Evolutionary conservation across 2,113 vertebrate genomes (phyloP).

Genomic region (Phylloscopus trochiloides): DNA sequence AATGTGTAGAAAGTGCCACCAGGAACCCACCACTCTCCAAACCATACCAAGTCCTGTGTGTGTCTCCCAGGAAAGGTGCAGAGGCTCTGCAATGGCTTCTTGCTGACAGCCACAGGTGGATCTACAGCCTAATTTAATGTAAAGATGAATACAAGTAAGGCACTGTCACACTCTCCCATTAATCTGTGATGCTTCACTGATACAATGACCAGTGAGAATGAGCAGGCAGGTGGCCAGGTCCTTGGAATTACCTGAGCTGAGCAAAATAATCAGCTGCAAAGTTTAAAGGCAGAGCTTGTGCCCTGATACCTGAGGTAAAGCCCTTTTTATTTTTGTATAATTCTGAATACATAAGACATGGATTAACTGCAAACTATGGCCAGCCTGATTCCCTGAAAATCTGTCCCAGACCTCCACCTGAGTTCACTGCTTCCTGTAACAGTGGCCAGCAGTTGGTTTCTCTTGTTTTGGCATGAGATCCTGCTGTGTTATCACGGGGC

Average conservation of each 20-base stretch:
- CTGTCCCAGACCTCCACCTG: neutral
- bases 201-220: neutral
- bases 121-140: neutral
- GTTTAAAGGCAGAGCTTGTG: neutral
- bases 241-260: neutral
- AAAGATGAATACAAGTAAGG: neutral
- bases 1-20: neutral
- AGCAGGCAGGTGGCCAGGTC: neutral
- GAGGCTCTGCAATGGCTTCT: neutral
- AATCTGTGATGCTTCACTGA: neutral
- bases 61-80: neutral
- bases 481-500: rapidly evolving
- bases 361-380: neutral
- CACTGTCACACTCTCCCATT: neutral
- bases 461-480: neutral
- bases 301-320: neutral
- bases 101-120: neutral
- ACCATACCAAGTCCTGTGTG: rapidly evolving
- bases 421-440: neutral
- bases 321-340: neutral
- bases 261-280: neutral
- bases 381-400: neutral
- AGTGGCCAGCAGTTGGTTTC: neutral
- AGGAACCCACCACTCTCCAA: neutral
- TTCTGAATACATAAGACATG: neutral